Evolutionary conservation across 2,113 vertebrate species (phyloP).

Genomic region (Apus apus): DNA sequence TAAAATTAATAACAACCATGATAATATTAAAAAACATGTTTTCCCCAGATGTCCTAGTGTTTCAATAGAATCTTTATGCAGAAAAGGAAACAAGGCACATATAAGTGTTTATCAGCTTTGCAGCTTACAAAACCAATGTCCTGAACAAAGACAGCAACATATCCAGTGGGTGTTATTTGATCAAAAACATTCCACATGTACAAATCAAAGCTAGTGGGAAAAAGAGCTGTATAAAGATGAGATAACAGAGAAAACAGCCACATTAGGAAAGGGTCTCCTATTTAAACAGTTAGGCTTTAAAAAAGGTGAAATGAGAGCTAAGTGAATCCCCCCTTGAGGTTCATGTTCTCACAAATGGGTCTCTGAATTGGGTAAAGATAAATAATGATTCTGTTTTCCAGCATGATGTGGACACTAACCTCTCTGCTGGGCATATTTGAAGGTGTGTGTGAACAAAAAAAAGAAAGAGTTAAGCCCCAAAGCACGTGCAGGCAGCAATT

Average conservation of each 20-base stretch:
- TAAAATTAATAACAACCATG: conserved; percentile 65
- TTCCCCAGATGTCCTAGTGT: conserved; percentile 63
- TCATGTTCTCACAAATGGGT: conserved; percentile 9
- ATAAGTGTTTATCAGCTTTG: conserved; percentile 59
- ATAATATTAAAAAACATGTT: conserved; percentile 65
- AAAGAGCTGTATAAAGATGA: conserved; percentile 24
- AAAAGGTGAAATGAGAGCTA: conserved; percentile 31
- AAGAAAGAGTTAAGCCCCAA: background rate
- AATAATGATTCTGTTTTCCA: conserved; percentile 43
- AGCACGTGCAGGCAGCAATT: background rate
- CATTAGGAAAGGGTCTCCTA: background rate
- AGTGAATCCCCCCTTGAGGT: background rate
- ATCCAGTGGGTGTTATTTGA: conserved; percentile 46
- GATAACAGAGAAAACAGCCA: conserved; percentile 19
- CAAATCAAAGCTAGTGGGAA: conserved; percentile 33
- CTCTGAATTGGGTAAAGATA: conserved; percentile 9
- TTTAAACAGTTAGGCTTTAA: conserved; percentile 37
- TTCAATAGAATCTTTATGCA: conserved; percentile 53
- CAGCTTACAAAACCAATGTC: conserved; percentile 40
- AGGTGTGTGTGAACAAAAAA: background rate
- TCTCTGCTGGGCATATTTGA: background rate
- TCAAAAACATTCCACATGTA: conserved; percentile 58
- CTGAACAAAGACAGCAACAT: conserved; percentile 56
- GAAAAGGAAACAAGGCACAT: conserved; percentile 60
- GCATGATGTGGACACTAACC: background rate